Conservation (phyloP, 2,888 invertebrate genomes). For the Diaprepes abbreviatus region DNA sequence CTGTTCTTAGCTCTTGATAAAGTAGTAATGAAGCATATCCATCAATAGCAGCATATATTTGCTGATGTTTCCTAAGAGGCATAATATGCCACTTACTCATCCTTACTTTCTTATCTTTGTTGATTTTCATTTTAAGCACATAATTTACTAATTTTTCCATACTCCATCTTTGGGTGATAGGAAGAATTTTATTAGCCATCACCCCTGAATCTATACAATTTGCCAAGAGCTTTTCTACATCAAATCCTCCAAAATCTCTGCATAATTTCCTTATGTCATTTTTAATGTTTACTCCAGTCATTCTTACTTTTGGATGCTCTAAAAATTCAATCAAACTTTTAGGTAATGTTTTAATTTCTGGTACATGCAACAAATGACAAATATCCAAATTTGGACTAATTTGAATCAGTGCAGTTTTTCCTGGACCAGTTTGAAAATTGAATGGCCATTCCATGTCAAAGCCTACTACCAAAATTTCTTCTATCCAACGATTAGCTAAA, state of each 20-base stretch:
- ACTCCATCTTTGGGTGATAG: slow-evolving; percentile 72
- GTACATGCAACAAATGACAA: slow-evolving; percentile 74
- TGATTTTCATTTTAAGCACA: slow-evolving; percentile 70
- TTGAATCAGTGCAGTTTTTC: slow-evolving; percentile 75
- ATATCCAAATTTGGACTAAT: slow-evolving; percentile 72
- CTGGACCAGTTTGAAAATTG: slow-evolving; percentile 72
- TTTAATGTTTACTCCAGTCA: slow-evolving; percentile 76
- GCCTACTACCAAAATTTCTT: slow-evolving; percentile 70
- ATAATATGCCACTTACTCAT: slow-evolving; percentile 74
- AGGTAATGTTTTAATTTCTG: slow-evolving; percentile 71
- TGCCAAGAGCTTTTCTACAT: slow-evolving; percentile 69
- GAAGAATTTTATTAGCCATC: slow-evolving; percentile 71
- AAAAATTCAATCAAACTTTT: slow-evolving; percentile 71
- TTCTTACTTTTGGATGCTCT: slow-evolving; percentile 71
- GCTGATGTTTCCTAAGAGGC: slow-evolving; percentile 71
- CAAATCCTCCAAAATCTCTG: slow-evolving; percentile 73
- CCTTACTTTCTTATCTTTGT: slow-evolving; percentile 72
- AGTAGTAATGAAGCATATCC: slow-evolving; percentile 67
- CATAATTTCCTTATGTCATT: slow-evolving; percentile 75
- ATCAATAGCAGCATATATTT: slow-evolving; percentile 76
- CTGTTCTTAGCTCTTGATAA: slow-evolving; percentile 39
- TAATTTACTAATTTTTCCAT: slow-evolving; percentile 72
- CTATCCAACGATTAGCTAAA: slow-evolving; percentile 60
- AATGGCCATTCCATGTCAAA: slow-evolving; percentile 81
- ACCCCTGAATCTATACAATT: slow-evolving; percentile 74